Conservation (phyloP, 2,888 invertebrate species). For the Polydrusus cervinus region DNA sequence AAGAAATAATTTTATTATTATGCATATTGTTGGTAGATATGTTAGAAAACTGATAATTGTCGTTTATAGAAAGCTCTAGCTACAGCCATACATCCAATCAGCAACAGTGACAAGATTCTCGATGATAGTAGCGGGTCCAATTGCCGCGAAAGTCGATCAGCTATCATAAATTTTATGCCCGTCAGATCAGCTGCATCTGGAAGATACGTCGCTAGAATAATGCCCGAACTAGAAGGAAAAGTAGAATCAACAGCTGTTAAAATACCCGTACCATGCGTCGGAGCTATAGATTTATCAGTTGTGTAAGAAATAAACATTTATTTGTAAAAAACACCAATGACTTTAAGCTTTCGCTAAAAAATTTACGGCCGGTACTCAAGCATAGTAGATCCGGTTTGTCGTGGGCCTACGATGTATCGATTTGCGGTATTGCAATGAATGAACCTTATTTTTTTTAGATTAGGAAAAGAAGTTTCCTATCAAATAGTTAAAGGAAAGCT, state of each 20-base stretch:
- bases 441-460: slow-evolving; percentile 38
- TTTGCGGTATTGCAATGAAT: too few relatives aligned
- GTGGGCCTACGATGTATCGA: too few relatives aligned
- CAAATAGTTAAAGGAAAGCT: slow-evolving; percentile 51
- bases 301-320: slow-evolving; percentile 47
- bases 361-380: too few relatives aligned
- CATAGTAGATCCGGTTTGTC: too few relatives aligned
- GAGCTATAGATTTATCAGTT: slow-evolving; percentile 55
- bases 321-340: too few relatives aligned
- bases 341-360: too few relatives aligned
- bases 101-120: slow-evolving; percentile 53
- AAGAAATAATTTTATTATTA: not conserved
- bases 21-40: not conserved
- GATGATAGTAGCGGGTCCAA: slow-evolving; percentile 43
- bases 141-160: slow-evolving; percentile 52
- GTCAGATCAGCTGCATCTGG: slow-evolving; percentile 40
- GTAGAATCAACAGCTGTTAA: slow-evolving; percentile 53
- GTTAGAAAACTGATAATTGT: not conserved
- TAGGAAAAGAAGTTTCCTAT: slow-evolving; percentile 53
- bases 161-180: slow-evolving; percentile 53
- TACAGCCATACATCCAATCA: slow-evolving; percentile 53
- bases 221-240: slow-evolving; percentile 57
- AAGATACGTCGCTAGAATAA: slow-evolving; percentile 52
- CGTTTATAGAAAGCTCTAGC: slow-evolving; percentile 54
- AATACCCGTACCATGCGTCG: slow-evolving; percentile 56